Base-by-base conservation (phyloP, 2,797 vertebrate species). In the Falco rusticolus region DNA sequence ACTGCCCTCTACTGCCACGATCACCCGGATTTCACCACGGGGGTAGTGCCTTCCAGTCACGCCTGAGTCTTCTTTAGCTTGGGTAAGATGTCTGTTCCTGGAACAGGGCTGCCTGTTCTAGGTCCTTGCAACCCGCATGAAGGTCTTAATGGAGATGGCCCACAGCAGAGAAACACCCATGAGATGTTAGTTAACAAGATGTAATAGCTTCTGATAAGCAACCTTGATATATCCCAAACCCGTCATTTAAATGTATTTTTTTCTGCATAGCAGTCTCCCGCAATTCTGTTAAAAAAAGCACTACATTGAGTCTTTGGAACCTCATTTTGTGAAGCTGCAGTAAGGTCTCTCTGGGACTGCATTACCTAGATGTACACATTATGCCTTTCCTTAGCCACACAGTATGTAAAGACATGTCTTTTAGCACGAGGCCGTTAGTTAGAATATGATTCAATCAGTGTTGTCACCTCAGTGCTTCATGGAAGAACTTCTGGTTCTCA, bases 1-100 rank as follows among this genome's bases (percentile, higher is more conserved):
- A 74, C 89, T 96, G 90, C 91, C 91, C 93, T 91, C 94, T 91
- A 9, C 87, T 96, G 94, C 79, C 37, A 6, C 11, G 9, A 10
- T 50, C 37, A 24, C 31, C 61, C 77, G 13, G 45, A 33, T 22
- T 50, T 71, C 86, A 3, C 22, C 57, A 16, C 5, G 18, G 37
- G 18, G 37, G 56, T 11, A 54, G 3, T 29, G 16, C 33, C 17
- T 60, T 65, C 63, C 45, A 9, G 13, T 29, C 59, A 12, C 22
- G 34, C 6, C 22, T 6, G 33, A 84, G 48, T 31, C 50, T 15
- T 53, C 69, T 84, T 50, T 2, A 64, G n/a, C 48, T 54, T 43
- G 12, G 14, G n/a, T 9, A 21, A 34, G 15, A 41, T 33, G 54
- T 20, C 43, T 65, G 18, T 29, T 51, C 41, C 45, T 39, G 29